Base-by-base conservation (phyloP, 2,797 vertebrate species). In the Dendrocincla tyrannina region DNA sequence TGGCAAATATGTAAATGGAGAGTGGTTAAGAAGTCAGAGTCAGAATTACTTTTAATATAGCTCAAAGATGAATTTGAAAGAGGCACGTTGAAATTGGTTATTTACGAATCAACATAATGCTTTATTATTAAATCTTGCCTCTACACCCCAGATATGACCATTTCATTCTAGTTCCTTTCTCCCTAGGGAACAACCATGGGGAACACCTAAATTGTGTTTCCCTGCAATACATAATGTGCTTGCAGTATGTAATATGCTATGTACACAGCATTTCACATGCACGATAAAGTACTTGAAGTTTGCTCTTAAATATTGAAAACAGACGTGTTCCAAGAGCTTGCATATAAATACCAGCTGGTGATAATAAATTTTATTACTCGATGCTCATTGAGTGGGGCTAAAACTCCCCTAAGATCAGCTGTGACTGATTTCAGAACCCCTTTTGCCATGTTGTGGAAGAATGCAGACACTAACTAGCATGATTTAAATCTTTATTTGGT, bases 101-200 rank as follows among this genome's bases (percentile, higher is more conserved):
- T 88, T 94, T 70, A 83, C 47, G 41, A 82, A 69, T 52, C n/a
- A 75, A 77, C 56, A 56, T 27, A 86, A 56, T 41, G n/a, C 28
- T 91, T 91, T 80, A 9, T 76, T 60, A 83, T 83, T 59, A 52
- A 93, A 86, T 89, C 79, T 30, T 95, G 76, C 72, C 70, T 58
- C 42, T 95, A 37, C 32, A 58, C 60, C 77, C 13, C 20, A 93
- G 84, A 95, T 75, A 78, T 28, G 19, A 59, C 44, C 5, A 19
- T 92, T 96, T 95, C 44, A 95, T 83, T 72, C 62, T 91, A 80
- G 46, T 70, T 90, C 80, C 8, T 87, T 95, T 86, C 74, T 91
- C 76, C 55, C 59, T 70, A 44, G 25, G 59, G 93, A 93, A 52
- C 39, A 55, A 50, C 62, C 39, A 42, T 12, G 9, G 28, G 58